Base-by-base conservation (phyloP, 64 coral and sea anemone genomes). In the Acropora yongei region DNA sequence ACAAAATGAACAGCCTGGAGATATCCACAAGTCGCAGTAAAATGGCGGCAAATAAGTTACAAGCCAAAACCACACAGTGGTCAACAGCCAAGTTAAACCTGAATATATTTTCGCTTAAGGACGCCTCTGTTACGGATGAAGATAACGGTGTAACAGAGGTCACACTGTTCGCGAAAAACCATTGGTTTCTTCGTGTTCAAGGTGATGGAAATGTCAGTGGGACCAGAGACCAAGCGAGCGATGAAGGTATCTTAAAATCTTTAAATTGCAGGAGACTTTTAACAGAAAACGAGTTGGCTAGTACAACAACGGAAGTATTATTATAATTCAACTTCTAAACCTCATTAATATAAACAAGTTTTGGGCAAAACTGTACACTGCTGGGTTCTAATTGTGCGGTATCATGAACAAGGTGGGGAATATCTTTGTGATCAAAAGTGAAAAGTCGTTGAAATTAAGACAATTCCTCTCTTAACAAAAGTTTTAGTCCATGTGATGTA, bases 121-220 rank as follows among this genome's bases (percentile, higher is more conserved):
- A 85, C 1, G 41, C 12, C 44, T 65, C 8, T 71, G 44, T 48
- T 9, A 17, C 7, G 8, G 65, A 72, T 17, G 82, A 85, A 42
- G 61, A 49, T 9, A 85, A 14, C 65, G 5, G 16, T 8, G 9
- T 71, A 3, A 72, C 44, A 19, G 42, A 46, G 11, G 65, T 85
- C 6, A 85, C 69, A 44, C 17, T 85, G 8, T 85, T 72, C 72
- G 45, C 61, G 66, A 85, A 85, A 72, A 85, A 85, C 72, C 61
- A 85, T 48, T 85, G 82, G 82, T 85, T 85, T 47, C 63, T 85
- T 69, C 60, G 82, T 2, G 13, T 85, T 2, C 63, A 85, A 49
- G 63, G 49, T 48, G 41, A 85, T 49, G 82, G 82, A 6, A 72
- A 48, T 12, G 82, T 85, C 1, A 20, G 41, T 71, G 82, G 82